These are phyloP conservation scores for Aphodius sticticus DNA, from an alignment of 2,888 invertebrate species.

Conservation along the genomic window DNA sequence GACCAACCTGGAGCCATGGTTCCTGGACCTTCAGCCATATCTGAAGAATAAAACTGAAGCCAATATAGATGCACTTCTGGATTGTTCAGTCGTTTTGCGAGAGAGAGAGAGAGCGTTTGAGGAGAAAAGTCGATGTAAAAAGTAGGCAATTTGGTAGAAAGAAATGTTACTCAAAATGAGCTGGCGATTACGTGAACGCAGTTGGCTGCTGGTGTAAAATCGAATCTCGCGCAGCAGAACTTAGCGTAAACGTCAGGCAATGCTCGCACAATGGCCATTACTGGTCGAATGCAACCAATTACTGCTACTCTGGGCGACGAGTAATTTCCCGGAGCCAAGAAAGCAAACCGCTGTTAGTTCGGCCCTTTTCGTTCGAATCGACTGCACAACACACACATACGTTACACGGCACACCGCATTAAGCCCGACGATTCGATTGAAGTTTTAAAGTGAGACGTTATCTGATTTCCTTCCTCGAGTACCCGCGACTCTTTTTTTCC, in stretches of 20 bases:
- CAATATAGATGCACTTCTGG: no score
- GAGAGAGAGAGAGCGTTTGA: background rate
- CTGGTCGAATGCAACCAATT: background rate
- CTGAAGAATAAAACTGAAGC: no score
- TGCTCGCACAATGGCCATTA: background rate
- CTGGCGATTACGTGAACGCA: background rate
- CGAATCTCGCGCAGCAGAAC: background rate
- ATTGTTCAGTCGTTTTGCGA: no score
- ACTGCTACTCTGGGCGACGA: background rate
- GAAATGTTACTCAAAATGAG: background rate
- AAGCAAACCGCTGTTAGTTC: constrained; percentile 4
- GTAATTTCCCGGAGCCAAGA: background rate
- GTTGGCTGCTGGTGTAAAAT: background rate
- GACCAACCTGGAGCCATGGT: no score
- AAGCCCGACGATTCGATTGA: background rate
- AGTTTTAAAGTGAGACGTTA: constrained; percentile 4
- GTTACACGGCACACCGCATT: background rate
- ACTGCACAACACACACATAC: background rate
- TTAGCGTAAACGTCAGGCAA: constrained; percentile 4
- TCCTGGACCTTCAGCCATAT: no score
- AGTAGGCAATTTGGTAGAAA: background rate
- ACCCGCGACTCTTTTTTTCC: background rate
- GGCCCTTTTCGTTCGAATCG: background rate
- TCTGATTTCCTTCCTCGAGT: background rate
- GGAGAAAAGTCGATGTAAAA: background rate